A percentile compares a stretch with the other conserved stretches of the same genome.
Conservation (phyloP, 2,888 invertebrate genomes). For the Apamea epomidion region DNA sequence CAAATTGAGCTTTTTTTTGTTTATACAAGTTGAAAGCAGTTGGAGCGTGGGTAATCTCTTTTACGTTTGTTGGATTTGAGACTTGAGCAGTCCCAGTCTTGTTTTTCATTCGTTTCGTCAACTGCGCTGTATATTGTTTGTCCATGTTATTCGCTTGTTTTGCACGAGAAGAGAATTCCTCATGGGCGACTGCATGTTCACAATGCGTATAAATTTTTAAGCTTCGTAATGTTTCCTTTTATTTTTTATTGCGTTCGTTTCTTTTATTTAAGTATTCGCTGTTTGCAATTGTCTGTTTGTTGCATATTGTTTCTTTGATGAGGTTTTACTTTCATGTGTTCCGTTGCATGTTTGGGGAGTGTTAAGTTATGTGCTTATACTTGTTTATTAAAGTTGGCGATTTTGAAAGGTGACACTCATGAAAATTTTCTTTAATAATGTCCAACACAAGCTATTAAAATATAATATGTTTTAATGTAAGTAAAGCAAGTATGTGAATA, state of each 20-base stretch:
- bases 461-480: neutral
- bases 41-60: conserved; percentile 89
- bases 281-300: conserved; percentile 71
- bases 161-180: conserved; percentile 76
- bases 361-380: neutral
- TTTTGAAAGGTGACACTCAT: conserved; percentile 3
- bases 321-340: conserved; percentile 4
- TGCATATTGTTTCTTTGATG: conserved; percentile 58
- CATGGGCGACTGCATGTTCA: conserved; percentile 81
- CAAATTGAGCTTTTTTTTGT: conserved; percentile 88
- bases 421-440: neutral
- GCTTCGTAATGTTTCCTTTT: conserved; percentile 76
- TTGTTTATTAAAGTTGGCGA: conserved; percentile 8
- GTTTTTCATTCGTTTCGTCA: conserved; percentile 87
- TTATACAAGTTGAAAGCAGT: conserved; percentile 89
- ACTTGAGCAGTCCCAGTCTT: conserved; percentile 73
- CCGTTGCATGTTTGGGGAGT: conserved; percentile 16
- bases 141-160: conserved; percentile 79
- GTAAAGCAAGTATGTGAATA: neutral
- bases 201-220: conserved; percentile 87
- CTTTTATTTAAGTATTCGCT: conserved; percentile 76
- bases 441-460: neutral
- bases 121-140: conserved; percentile 84
- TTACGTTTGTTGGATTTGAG: conserved; percentile 88
- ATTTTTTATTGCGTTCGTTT: conserved; percentile 66